Evolutionary conservation across 1,140 invertebrate species (phyloP), one percentile per base, ranked within the genome.

Genomic region (Eulimnadia texana): DNA sequence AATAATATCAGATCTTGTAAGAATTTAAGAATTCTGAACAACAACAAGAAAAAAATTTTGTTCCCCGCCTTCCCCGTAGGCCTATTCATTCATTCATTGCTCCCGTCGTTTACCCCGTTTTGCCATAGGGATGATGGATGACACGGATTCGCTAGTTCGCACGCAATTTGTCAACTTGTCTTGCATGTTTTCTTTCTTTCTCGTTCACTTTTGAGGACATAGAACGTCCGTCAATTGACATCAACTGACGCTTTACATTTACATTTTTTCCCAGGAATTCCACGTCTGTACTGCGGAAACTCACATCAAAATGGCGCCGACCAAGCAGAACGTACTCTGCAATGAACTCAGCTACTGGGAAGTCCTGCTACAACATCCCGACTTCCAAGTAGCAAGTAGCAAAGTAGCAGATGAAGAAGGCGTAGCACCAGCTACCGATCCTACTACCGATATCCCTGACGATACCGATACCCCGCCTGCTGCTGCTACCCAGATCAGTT

Each of bases 301-400:
- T 50, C 67, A 68, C 63, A 61, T 64, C 57, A 61, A 60, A 13
- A 62, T 58, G 27, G 66, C 64, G n/a, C 67, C 67, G 3, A 67
- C 67, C 16, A 64, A 66, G 19, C 68, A 68, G 61, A 69, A 69
- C 57, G 64, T 68, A 23, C 62, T 66, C 13, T 69, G 68, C 33
- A 51, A 62, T 3, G 66, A 66, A 47, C 62, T 64, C 27, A 67
- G 66, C 25, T 61, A 65, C 23, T 69, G 68, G 68, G 64, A 68
- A 56, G 66, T 68, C 24, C 62, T 69, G 66, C 58, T 63, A 55
- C 59, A 63, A 24, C 65, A 66, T 50, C 63, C 64, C 1, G 67
- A 68, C 62, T 68, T 68, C 61, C 63, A 66, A 53, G n/a, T 19
- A 13, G 13, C 1, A 1, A 9, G 42, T n/a, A n/a, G n/a, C n/a